These are phyloP conservation scores for Drosophila asahinai DNA, from an alignment of 1,140 invertebrate genomes.

Conservation along the genomic window DNA sequence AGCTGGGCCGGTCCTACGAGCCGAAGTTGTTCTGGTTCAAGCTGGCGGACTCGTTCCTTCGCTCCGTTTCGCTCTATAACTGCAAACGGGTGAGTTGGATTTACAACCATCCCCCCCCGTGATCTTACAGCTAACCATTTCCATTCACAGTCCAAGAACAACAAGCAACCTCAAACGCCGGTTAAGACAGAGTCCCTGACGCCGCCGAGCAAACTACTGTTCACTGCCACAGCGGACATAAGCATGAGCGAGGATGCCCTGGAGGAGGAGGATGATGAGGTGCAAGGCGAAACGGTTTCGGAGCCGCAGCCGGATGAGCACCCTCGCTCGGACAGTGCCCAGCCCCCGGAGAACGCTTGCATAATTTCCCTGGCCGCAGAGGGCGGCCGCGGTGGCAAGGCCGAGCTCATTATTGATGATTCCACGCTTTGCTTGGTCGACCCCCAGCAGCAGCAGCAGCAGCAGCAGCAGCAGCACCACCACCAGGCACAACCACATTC, in stretches of 20 bases:
- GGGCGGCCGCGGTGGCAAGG: conserved; percentile 16
- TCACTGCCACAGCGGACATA: conserved; percentile 29
- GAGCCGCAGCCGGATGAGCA: neutral
- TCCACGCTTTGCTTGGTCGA: conserved; percentile 38
- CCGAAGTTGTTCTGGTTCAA: conserved; percentile 77
- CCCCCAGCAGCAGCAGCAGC: conserved; percentile 38
- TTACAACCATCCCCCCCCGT: neutral
- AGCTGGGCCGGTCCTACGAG: conserved; percentile 57
- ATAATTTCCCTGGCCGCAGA: conserved; percentile 18
- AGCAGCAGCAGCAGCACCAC: conserved; percentile 10
- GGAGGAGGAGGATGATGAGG: conserved; percentile 27
- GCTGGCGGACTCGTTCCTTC: conserved; percentile 67
- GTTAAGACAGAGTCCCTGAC: conserved; percentile 36
- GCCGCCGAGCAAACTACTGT: conserved; percentile 28
- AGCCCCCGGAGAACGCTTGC: conserved; percentile 1
- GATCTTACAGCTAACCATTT: neutral
- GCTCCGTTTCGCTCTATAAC: conserved; percentile 67
- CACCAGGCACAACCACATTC: conserved; percentile 18
- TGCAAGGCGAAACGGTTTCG: neutral
- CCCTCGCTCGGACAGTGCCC: neutral
- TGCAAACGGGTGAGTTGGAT: conserved; percentile 50
- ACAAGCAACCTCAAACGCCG: conserved; percentile 12
- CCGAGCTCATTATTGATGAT: conserved; percentile 56
- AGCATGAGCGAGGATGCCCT: conserved; percentile 58
- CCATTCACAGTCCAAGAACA: conserved; percentile 25